Evolutionary conservation across 2,797 vertebrate species (phyloP).

Genomic region (Halcyon badia): DNA sequence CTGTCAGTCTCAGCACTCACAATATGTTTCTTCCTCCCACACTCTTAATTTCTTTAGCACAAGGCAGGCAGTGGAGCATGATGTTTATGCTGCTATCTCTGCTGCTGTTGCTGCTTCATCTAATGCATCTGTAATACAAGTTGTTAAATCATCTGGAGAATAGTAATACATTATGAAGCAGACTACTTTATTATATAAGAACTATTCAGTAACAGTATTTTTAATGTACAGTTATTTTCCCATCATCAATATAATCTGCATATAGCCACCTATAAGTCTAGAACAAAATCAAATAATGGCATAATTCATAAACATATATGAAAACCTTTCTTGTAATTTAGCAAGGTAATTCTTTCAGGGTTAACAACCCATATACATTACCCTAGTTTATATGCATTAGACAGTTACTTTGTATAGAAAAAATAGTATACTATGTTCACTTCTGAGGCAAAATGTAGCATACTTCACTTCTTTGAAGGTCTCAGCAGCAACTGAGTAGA

Average conservation of each 20-base stretch:
- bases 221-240: neutral
- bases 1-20: conserved; percentile 12
- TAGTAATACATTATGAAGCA: neutral
- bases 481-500: neutral
- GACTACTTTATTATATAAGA: neutral
- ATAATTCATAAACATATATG: neutral
- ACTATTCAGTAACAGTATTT: neutral
- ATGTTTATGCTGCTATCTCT: conserved; percentile 36
- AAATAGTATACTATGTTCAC: neutral
- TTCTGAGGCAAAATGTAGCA: neutral
- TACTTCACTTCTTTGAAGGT: neutral
- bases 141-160: neutral
- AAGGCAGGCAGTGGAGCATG: conserved; percentile 39
- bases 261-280: neutral
- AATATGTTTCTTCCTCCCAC: conserved; percentile 4
- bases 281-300: neutral
- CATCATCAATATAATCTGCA: neutral
- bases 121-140: neutral
- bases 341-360: neutral
- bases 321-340: neutral
- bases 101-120: conserved; percentile 4
- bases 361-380: neutral
- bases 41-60: conserved; percentile 6
- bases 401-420: neutral
- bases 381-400: neutral